Conservation (phyloP, 2,888 invertebrate genomes). For the Drosophila diplacantha region DNA sequence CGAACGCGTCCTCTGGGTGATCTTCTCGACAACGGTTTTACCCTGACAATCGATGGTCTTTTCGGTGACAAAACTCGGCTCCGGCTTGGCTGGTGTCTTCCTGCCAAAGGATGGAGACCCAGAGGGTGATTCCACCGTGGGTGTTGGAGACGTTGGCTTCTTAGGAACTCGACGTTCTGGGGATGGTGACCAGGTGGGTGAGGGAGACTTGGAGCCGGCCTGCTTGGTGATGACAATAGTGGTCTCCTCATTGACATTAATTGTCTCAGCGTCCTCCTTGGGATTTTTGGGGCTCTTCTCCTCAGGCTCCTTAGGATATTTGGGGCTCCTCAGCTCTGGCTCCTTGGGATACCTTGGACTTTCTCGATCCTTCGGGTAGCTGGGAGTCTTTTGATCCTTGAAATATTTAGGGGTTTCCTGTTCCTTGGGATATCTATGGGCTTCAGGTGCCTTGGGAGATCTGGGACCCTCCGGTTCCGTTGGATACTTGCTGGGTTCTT, state of each 20-base stretch:
- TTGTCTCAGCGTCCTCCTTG: slow-evolving; percentile 43
- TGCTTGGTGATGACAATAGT: slow-evolving; percentile 48
- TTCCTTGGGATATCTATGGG: not conserved
- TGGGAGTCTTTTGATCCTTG: not conserved
- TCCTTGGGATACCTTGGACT: not conserved
- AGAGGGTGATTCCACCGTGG: slow-evolving; percentile 1
- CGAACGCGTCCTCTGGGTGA: slow-evolving; percentile 7
- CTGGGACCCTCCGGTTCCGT: not conserved
- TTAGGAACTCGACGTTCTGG: slow-evolving; percentile 25
- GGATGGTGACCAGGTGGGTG: slow-evolving; percentile 31
- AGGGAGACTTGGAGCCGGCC: slow-evolving; percentile 44
- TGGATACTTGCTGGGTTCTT: not conserved
- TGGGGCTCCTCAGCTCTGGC: not conserved
- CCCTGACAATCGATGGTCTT: slow-evolving; percentile 57
- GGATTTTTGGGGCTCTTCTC: slow-evolving; percentile 10
- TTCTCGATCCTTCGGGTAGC: not conserved
- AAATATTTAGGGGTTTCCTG: not conserved
- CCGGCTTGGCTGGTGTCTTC: slow-evolving; percentile 17
- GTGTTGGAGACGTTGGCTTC: not conserved
- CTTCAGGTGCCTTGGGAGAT: not conserved
- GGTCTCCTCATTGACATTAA: slow-evolving; percentile 47
- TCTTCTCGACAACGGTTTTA: slow-evolving; percentile 34
- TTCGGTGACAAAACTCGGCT: slow-evolving; percentile 55
- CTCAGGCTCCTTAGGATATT: slow-evolving; percentile 25
- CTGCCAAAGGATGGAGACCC: not conserved